A percentile compares a stretch with the other conserved stretches of the same genome.
Conservation (phyloP, 2,888 invertebrate species). For the Zhuqinia jingwanae region DNA sequence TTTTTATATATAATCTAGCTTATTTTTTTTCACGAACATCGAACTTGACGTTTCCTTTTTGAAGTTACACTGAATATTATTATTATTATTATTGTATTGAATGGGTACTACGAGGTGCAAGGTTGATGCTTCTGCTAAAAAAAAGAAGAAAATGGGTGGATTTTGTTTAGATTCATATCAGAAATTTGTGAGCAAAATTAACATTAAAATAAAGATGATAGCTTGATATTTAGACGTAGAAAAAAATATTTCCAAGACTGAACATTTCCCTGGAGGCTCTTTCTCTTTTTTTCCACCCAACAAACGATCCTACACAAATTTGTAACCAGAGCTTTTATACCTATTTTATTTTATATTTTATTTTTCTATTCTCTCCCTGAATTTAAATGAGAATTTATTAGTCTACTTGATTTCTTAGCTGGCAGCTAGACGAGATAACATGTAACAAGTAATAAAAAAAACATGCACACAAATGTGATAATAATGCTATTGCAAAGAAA, state of each 20-base stretch:
- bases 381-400: constrained; percentile 41
- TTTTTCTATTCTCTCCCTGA: constrained; percentile 39
- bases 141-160: constrained; percentile 56
- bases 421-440: constrained; percentile 17
- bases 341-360: too few species aligned
- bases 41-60: constrained; percentile 48
- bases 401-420: constrained; percentile 37
- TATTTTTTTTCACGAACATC: neutral
- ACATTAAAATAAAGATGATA: constrained; percentile 38
- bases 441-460: too few species aligned
- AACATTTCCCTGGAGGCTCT: constrained; percentile 60
- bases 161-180: constrained; percentile 66
- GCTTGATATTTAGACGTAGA: neutral
- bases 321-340: neutral
- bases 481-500: too few species aligned
- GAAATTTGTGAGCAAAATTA: constrained; percentile 61
- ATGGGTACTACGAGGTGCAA: neutral
- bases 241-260: constrained; percentile 56
- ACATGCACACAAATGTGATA: too few species aligned
- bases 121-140: constrained; percentile 10
- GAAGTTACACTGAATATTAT: neutral
- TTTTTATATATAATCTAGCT: too few species aligned
- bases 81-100: neutral
- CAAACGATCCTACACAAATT: constrained; percentile 43
- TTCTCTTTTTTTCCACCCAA: constrained; percentile 45